Base-by-base conservation (phyloP, 2,113 vertebrate genomes). In the Erythrolamprus reginae region DNA sequence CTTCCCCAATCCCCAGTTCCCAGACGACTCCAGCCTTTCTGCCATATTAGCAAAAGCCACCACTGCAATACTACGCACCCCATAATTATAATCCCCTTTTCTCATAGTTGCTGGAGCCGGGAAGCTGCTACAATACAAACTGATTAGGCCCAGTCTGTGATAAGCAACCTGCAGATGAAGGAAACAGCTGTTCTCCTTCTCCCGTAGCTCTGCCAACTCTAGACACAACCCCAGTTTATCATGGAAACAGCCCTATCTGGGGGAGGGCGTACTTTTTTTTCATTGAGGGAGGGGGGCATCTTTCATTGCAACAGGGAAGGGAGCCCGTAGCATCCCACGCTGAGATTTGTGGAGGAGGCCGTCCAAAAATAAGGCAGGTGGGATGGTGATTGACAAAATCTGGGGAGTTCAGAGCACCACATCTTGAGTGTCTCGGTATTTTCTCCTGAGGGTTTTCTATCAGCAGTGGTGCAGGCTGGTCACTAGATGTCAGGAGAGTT, bases 1-100 rank as follows among this genome's bases (percentile, higher is more conserved):
- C 47, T 84, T 51, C 10, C 10, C 86, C 50, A 53, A 42, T 51
- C 10, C 10, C 86, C 50, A 53, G n/a, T 61, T 91, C 47, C 45
- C 53, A 82, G 26, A 17, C 51, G 19, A 61, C 52, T 84, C 53
- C 53, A 10, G 90, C 45, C 51, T 88, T 91, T 88, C 90, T 91
- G 90, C 90, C 83, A 24, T 87, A 88, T 91, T 91, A 53, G 90
- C 90, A 91, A 88, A 91, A 91, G 86, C 45, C 45, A 88, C n/a
- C 84, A 91, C 90, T 88, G 90, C 86, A 61, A 61, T 0, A 7
- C 77, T 84, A 38, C 1, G n/a, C 86, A 91, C 90, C 90, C 90
- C 86, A 42, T 91, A 91, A 91, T 88, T 91, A 91, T 87, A 50
- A 47, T 4, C n/a, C 24, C 2, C 53, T 85, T 45, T 82, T 52